Conservation (phyloP, 2,113 vertebrate species). For the Pachycephala philippinensis region DNA sequence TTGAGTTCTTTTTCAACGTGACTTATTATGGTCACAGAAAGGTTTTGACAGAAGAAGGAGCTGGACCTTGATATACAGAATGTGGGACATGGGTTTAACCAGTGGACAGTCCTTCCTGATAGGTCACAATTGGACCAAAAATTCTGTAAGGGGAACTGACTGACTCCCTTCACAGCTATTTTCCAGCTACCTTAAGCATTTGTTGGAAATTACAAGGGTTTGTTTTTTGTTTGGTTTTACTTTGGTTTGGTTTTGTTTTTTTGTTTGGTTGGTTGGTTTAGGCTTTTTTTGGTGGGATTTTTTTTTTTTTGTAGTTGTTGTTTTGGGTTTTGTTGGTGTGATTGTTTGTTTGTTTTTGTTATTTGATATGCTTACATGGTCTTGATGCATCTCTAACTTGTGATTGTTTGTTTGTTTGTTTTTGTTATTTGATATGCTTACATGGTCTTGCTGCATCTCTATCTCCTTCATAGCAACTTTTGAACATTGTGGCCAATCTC, state of each 20-base stretch:
- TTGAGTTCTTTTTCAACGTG: not conserved
- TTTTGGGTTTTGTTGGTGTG: not conserved
- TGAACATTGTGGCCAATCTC: not conserved
- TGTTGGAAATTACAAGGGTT: not conserved
- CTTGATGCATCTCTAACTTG: not conserved
- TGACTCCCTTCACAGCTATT: not conserved
- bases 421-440: not conserved
- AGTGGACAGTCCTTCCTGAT: not conserved
- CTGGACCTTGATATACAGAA: not conserved
- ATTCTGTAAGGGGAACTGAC: not conserved
- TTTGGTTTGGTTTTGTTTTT: too few relatives aligned
- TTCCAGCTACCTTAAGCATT: not conserved
- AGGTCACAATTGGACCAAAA: not conserved
- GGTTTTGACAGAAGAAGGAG: not conserved
- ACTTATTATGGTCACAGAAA: not conserved
- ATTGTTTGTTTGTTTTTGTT: not conserved
- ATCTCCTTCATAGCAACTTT: not conserved
- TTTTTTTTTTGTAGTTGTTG: not conserved
- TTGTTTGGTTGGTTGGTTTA: not conserved
- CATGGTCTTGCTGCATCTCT: not conserved
- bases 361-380: not conserved
- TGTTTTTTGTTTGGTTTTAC: not conserved
- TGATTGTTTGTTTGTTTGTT: not conserved
- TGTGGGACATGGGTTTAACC: not conserved
- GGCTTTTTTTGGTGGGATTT: not conserved